Percentiles rank a stretch among this genome's conserved stretches.
Conservation (phyloP, 1,140 invertebrate genomes). For the Hyles vespertilio region DNA sequence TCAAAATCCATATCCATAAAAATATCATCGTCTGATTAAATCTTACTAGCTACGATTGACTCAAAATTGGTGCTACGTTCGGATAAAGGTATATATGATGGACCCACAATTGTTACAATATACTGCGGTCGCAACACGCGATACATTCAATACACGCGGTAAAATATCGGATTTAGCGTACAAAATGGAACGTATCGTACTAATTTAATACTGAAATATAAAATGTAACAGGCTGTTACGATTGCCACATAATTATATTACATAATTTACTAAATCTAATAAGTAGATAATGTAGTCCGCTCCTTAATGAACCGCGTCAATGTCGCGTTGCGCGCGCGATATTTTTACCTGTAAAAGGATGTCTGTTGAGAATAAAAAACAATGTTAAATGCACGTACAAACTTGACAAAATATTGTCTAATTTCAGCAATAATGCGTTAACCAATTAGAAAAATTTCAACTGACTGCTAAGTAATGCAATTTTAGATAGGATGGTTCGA, state of each 20-base stretch:
- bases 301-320: slow-evolving; percentile 81
- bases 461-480: too few species aligned
- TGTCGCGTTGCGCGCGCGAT: slow-evolving; percentile 93
- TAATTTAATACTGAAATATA: slow-evolving; percentile 26
- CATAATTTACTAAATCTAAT: slow-evolving; percentile 2
- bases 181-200: slow-evolving; percentile 3
- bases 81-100: slow-evolving; percentile 17
- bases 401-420: too few species aligned
- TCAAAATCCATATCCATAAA: slow-evolving; percentile 50
- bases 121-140: too few species aligned
- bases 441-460: too few species aligned
- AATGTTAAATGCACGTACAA: too few species aligned
- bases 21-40: slow-evolving; percentile 43
- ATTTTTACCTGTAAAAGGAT: slow-evolving; percentile 83
- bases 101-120: too few species aligned
- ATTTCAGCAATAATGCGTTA: too few species aligned
- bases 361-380: too few species aligned
- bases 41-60: slow-evolving; percentile 40
- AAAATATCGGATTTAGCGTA: neutral
- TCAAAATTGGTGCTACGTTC: slow-evolving; percentile 52
- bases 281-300: slow-evolving; percentile 5
- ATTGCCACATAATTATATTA: slow-evolving; percentile 14
- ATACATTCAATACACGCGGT: too few species aligned
- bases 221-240: slow-evolving; percentile 14
- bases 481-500: too few species aligned